Evolutionary conservation across 2,888 invertebrate genomes (phyloP).

Genomic region (Cerastoderma edule): DNA sequence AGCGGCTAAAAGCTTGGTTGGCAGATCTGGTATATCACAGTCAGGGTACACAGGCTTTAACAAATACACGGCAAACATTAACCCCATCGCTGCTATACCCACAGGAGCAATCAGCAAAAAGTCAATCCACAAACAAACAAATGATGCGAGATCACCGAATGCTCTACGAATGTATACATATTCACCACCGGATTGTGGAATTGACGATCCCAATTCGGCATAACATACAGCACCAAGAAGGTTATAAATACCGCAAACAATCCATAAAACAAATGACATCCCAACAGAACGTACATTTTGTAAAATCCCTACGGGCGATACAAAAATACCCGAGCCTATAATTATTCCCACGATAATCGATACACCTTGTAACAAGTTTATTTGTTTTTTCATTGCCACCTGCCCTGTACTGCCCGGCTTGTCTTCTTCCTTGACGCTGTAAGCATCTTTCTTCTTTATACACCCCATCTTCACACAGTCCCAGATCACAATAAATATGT

Average conservation of each 20-base stretch:
- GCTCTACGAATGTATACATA: slow-evolving; percentile 85
- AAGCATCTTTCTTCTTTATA: slow-evolving; percentile 28
- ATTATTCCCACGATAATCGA: slow-evolving; percentile 97
- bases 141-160: slow-evolving; percentile 81
- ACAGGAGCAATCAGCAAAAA: slow-evolving; percentile 81
- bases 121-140: slow-evolving; percentile 82
- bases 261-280: slow-evolving; percentile 94
- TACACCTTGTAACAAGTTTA: slow-evolving; percentile 94
- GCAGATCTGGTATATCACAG: slow-evolving; percentile 77
- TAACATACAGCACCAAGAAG: slow-evolving; percentile 94
- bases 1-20: slow-evolving; percentile 75
- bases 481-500: too few species aligned
- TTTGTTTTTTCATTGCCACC: slow-evolving; percentile 91
- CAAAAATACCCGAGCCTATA: slow-evolving; percentile 97
- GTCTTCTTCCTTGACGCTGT: slow-evolving; percentile 32
- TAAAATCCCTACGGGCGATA: slow-evolving; percentile 95
- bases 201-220: slow-evolving; percentile 95
- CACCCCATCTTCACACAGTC: slow-evolving; percentile 42
- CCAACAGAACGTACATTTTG: slow-evolving; percentile 89
- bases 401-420: slow-evolving; percentile 36
- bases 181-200: slow-evolving; percentile 87
- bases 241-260: slow-evolving; percentile 91
- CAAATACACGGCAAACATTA: slow-evolving; percentile 81
- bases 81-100: slow-evolving; percentile 80
- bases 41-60: slow-evolving; percentile 81